phyloP scores from a whole-genome alignment of 37 sponge, comb jelly and placozoan species.

The Tethya wilhelma region DNA sequence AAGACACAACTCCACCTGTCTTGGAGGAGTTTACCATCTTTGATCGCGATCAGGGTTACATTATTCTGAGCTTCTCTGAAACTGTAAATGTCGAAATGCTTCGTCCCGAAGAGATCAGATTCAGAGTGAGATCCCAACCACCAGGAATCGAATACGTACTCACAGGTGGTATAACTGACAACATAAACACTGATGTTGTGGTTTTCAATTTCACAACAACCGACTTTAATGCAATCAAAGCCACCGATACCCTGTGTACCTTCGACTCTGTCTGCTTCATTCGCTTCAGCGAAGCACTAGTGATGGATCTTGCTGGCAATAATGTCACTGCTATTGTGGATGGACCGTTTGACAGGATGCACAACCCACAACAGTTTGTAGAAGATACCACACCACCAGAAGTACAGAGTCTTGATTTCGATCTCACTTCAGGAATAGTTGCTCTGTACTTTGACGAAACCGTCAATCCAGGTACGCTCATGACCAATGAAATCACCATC shows the following conservation, averaged over 20 bases:
- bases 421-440: slow-evolving; percentile 57
- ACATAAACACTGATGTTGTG: slow-evolving; percentile 60
- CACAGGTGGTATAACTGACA: slow-evolving; percentile 32
- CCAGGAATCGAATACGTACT: slow-evolving; percentile 23
- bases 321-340: slow-evolving; percentile 38
- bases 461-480: slow-evolving; percentile 60
- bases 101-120: slow-evolving; percentile 16
- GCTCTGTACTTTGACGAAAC: slow-evolving; percentile 85
- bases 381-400: slow-evolving; percentile 73
- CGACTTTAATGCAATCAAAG: slow-evolving; percentile 82
- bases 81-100: slow-evolving; percentile 68
- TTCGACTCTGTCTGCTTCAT: slow-evolving; percentile 64
- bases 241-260: slow-evolving; percentile 54
- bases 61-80: slow-evolving; percentile 80
- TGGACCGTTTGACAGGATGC: slow-evolving; percentile 1
- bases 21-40: slow-evolving; percentile 50
- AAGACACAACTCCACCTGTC: slow-evolving; percentile 70
- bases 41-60: slow-evolving; percentile 63
- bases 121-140: slow-evolving; percentile 31
- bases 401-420: slow-evolving; percentile 54
- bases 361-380: slow-evolving; percentile 26
- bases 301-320: slow-evolving; percentile 81
- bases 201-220: slow-evolving; percentile 48
- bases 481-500: slow-evolving; percentile 55
- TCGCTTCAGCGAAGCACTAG: slow-evolving; percentile 45